Base-by-base conservation (phyloP, 2,888 invertebrate genomes). In the Tetranychus piercei region DNA sequence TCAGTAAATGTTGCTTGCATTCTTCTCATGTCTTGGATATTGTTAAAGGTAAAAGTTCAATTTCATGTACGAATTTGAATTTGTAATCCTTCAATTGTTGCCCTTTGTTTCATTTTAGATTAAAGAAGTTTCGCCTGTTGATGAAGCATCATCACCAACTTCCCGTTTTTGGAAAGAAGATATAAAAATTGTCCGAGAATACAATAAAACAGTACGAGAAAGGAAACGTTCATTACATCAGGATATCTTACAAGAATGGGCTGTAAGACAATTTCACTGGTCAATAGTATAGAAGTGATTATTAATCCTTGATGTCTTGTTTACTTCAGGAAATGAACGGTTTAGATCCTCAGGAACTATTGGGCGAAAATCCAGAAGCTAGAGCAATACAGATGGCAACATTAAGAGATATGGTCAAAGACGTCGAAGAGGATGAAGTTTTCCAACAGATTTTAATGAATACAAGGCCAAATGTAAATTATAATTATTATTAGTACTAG, bases 1-100 rank as follows among this genome's bases (percentile, higher is more conserved):
- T 85, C 91, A 73, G 86, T 92, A 64, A 92, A 92, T 82, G 90
- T 92, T 76, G 86, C 88, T 80, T 90, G 91, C 82, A 91, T 92
- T 80, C 74, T 79, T 44, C 74, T 79, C 43, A 73, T 77, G 5
- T 78, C 78, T 11, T 66, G 78, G 1, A 73, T 78, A 5, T 74
- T 79, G 1, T 73, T 79, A 1, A 79, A 79, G 77, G 79, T 79
- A 75, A 69, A 23, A 20, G 15, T 20, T 65, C 6, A 66, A 66
- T 11, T 65, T 65, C 1, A 18, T 65, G 65, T 7, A 1, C 65
- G 69, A 6, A 44, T n/a, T 73, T 69, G 69, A 20, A 45, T 23
- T 34, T 66, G 66, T 22, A 77, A 45, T 45, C 18, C 43, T 11
- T 20, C 1, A 22, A 1, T 20, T 73, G 71, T 73, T 20, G 44